Base-by-base conservation (phyloP, 2,888 invertebrate genomes). In the Calameuta idolon region DNA sequence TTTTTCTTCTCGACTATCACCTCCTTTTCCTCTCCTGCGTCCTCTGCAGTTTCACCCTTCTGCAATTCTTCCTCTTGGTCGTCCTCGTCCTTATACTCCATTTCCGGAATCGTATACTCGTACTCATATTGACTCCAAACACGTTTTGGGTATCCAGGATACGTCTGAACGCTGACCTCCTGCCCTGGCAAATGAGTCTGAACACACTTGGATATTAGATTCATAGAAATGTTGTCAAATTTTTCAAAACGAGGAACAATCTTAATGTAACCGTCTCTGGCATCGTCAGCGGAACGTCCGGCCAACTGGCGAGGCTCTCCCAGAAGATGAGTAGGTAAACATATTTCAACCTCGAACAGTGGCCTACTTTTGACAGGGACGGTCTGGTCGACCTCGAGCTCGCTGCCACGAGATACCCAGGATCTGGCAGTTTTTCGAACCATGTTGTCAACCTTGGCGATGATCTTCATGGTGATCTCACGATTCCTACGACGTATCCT, bases 241-340 rank as follows among this genome's bases (percentile, higher is more conserved):
- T 92, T 92, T 55, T 93, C 92, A 33, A 77, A 76, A n/a, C 92
- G 92, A 0, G 94, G 93, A 55, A 93, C 89, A 30, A 96, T 89
- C 84, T 96, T 95, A 78, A 94, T 92, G 81, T 93, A 95, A 2
- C 96, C 95, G 89, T 96, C 96, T 75, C 94, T 92, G 4, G 92
- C 92, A 71, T 93, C 92, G 74, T 92, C 92, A 0, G 93, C 92
- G 77, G 92, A 92, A 78, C 95, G 92, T 12, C 93, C 90, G 0
- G 75, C 71, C 15, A 89, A 55, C 3, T 77, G 34, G 5, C 78
- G 78, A 11, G 75, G 37, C 23, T 74, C 77, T 33, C 79, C 69
- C 0, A 86, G 74, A 31, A 73, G 71, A 15, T 75, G n/a, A 35
- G 80, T 23, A 73, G 87, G 79, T 79, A 81, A 15, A 11, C 78